Conservation (phyloP, 2,113 vertebrate species). For the Ardeotis arabs region DNA sequence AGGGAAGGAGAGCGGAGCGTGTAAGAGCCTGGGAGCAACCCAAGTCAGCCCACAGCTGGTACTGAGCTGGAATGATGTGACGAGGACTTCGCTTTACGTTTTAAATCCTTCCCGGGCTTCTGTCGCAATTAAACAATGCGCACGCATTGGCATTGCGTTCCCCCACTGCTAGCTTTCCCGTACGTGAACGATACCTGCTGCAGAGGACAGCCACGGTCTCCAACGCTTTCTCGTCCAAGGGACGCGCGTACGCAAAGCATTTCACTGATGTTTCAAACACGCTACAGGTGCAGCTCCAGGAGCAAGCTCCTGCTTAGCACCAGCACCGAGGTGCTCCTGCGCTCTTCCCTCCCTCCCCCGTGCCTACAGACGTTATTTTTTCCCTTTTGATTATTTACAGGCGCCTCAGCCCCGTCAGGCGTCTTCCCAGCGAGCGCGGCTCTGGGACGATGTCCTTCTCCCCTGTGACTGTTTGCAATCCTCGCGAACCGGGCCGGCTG, state of each 20-base stretch:
- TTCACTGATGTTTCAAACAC: neutral
- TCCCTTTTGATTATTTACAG: no score
- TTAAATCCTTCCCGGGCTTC: neutral
- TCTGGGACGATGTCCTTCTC: neutral
- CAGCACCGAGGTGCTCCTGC: neutral
- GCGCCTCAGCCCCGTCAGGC: neutral
- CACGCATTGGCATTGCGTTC: neutral
- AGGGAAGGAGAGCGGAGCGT: neutral
- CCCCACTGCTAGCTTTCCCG: neutral
- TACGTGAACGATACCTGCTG: neutral
- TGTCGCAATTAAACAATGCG: neutral
- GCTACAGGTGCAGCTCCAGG: neutral
- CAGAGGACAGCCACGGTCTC: neutral
- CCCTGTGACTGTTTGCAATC: neutral
- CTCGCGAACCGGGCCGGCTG: neutral
- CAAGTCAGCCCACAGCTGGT: neutral
- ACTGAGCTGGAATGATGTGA: neutral
- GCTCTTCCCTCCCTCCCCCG: neutral
- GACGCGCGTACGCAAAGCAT: neutral
- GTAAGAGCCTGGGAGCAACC: neutral
- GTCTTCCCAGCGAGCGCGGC: neutral
- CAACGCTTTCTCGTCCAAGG: neutral
- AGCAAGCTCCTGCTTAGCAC: neutral
- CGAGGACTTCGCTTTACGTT: neutral
- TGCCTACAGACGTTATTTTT: neutral